Evolutionary conservation across 2,113 vertebrate genomes (phyloP).

Genomic region (Podilymbus podiceps): DNA sequence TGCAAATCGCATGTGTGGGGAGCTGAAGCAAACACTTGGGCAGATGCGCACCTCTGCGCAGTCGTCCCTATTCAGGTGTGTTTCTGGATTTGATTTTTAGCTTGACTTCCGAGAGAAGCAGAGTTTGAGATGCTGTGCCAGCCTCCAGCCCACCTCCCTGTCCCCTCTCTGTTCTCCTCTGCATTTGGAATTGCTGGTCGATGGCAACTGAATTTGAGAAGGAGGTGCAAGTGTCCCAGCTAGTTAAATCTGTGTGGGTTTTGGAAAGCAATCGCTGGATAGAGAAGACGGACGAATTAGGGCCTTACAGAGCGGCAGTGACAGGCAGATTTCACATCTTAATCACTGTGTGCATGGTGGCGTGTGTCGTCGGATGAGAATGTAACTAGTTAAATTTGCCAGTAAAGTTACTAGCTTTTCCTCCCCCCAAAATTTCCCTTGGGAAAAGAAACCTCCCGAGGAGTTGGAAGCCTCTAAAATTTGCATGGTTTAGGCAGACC

Average conservation of each 20-base stretch:
- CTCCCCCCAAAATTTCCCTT: neutral
- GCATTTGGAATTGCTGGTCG: neutral
- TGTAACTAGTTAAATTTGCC: neutral
- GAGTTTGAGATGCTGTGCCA: neutral
- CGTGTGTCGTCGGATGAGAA: fast-evolving
- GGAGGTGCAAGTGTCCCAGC: neutral
- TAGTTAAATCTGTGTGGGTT: neutral
- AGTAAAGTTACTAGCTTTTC: neutral
- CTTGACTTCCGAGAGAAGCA: neutral
- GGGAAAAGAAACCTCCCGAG: neutral
- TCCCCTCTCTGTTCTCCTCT: neutral
- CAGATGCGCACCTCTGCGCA: neutral
- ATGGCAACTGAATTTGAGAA: neutral
- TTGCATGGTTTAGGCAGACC: neutral
- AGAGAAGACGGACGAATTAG: fast-evolving
- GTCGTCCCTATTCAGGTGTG: neutral
- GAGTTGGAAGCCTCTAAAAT: neutral
- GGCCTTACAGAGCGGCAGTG: neutral
- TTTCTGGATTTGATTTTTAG: neutral
- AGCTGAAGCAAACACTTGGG: neutral
- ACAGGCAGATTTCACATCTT: neutral
- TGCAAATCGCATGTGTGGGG: neutral
- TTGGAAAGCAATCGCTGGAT: neutral
- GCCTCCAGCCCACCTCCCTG: neutral
- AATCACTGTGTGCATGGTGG: fast-evolving